Conservation (phyloP, 1,140 invertebrate genomes). For the Habropoda laboriosa region DNA sequence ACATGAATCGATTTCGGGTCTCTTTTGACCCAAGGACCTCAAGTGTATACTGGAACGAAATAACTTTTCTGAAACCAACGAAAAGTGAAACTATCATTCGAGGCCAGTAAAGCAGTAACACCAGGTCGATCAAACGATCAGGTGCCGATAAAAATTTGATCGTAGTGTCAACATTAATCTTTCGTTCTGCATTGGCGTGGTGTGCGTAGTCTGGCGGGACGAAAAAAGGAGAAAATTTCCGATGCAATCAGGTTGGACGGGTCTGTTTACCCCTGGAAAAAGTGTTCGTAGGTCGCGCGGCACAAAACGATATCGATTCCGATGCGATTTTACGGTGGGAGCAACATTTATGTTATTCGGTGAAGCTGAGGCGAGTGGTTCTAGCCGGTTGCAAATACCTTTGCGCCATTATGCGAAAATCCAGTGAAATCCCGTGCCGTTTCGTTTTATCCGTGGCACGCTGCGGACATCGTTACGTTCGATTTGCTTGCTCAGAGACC, state of each 20-base stretch:
- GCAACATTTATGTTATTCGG: conserved; percentile 39
- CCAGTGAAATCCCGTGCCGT: conserved; percentile 30
- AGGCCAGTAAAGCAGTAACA: neutral
- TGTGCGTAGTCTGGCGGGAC: neutral
- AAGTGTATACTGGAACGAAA: too few relatives aligned
- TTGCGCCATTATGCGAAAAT: conserved; percentile 35
- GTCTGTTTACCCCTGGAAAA: neutral
- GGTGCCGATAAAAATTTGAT: neutral
- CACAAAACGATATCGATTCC: conserved; percentile 14
- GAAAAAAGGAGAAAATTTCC: neutral
- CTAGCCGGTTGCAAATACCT: conserved; percentile 24
- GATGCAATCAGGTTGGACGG: neutral
- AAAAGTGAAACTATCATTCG: too few relatives aligned
- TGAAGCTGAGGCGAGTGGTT: neutral
- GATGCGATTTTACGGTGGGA: neutral
- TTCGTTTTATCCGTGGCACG: conserved; percentile 37
- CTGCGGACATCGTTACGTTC: conserved; percentile 51
- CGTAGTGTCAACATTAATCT: neutral
- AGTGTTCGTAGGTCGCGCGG: neutral
- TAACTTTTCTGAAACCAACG: too few relatives aligned
- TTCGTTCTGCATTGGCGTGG: neutral
- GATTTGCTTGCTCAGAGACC: conserved; percentile 46
- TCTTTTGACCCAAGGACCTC: too few relatives aligned
- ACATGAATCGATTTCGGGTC: too few relatives aligned
- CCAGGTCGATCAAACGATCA: neutral